Evolutionary conservation across 2,113 vertebrate genomes (phyloP), one percentile per base, ranked within the genome.

Genomic region (Tetrax tetrax): DNA sequence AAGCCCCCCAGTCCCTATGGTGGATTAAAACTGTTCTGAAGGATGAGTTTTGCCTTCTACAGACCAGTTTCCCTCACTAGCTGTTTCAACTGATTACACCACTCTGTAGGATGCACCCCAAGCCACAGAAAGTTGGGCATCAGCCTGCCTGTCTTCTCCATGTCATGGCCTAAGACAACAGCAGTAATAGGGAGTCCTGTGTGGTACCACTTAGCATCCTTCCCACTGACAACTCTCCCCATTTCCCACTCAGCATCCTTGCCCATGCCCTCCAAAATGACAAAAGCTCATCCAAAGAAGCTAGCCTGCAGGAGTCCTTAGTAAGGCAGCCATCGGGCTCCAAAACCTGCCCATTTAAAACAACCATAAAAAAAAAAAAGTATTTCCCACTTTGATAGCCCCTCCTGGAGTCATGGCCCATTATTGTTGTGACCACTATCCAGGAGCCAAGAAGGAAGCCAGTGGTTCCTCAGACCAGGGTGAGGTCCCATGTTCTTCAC

Each of bases 401-500:
- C 28, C n/a, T 16, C 47, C 24, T 31, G 14, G 29, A 82, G 37
- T 18, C 22, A 13, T 1, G 8, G 61, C 37, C 56, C 48, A 2
- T 31, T 61, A 8, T 10, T 47, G 1, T 4, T 7, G 35, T 0
- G 10, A 14, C 3, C n/a, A 3, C 21, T 3, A 5, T 6, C 60
- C 48, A 28, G 65, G 24, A 75, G 61, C 8, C 1, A 9, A 19
- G 31, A 14, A 56, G 8, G 66, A 37, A 19, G 10, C 3, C 43
- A 13, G 14, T 4, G 5, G 14, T 14, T 61, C 37, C 63, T 63
- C 51, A 76, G 7, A 8, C 14, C 7, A 2, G 7, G 38, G 9
- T 41, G 48, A 51, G 37, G 5, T 19, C 47, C 51, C 17, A 1
- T 0, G 2, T 33, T 37, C 53, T n/a, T 50, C 31, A 12, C 29